Base-by-base conservation (phyloP, 1,140 invertebrate genomes). In the Liolophura sinensis region DNA sequence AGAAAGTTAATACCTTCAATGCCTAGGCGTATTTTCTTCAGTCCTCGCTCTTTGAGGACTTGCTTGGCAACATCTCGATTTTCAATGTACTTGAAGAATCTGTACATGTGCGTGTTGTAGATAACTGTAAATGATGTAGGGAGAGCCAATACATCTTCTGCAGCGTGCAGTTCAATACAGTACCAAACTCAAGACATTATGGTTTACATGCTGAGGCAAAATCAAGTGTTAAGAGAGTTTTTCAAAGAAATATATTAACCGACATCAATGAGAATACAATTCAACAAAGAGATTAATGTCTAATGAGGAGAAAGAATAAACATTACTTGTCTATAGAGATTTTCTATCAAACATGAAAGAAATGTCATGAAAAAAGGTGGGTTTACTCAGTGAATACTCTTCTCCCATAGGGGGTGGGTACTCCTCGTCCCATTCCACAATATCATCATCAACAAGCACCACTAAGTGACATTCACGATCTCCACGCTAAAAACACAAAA, bases 11-110 rank as follows among this genome's bases (percentile, higher is more conserved):
- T 72, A 84, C 86, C 96, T 88, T 99, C 98, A 63, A 99, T 99
- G 12, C 98, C 97, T 25, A 99, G 87, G n/a, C 96, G 90, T 68
- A 99, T 99, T 82, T 99, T 99, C 84, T 99, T 99, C 48, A 99
- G 84, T 0, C 97, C 97, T 60, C 97, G 88, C 80, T 99, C 97
- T 82, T 98, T 98, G 87, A 99, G 91, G 20, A 99, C 88, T 85
- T 96, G 94, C 82, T 99, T 99, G 1, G 97, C 97, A 14, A 99
- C 97, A 83, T 99, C 97, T 71, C 97, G 89, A 81, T 99, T 99
- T 85, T 99, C 98, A 70, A 99, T 98, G 83, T 99, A 99, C 81
- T 99, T 98, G 86, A 99, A 99, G 86, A 99, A 99, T 71, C 96
- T 89, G 72, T 97, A 97, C 89, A 98, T 91, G 16, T 93, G 91